These are phyloP conservation scores for Centropus bengalensis DNA, from an alignment of 2,113 vertebrate species.

Conservation along the genomic window DNA sequence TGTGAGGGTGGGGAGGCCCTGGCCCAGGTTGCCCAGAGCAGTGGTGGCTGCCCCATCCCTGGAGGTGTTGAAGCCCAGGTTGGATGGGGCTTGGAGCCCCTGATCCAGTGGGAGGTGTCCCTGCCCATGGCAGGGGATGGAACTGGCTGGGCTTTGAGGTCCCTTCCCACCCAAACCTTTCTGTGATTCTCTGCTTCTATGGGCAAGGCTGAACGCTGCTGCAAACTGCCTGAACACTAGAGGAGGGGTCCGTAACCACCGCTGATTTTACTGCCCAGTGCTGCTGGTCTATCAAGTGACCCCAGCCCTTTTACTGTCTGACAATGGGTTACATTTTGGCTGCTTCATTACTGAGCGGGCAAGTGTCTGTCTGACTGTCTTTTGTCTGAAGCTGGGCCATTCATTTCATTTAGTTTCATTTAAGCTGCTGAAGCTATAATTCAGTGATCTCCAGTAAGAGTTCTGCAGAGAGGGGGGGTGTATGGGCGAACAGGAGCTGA, in stretches of 20 bases:
- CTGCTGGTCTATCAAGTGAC: background rate
- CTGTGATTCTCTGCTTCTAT: too few relatives aligned
- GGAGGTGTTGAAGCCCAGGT: too few relatives aligned
- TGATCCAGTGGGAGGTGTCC: too few relatives aligned
- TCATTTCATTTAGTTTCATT: rapidly evolving
- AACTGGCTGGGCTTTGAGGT: too few relatives aligned
- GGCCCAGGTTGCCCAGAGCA: too few relatives aligned
- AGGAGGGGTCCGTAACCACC: background rate
- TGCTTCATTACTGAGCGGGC: background rate
- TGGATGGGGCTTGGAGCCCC: too few relatives aligned
- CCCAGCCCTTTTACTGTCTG: background rate
- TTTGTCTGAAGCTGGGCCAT: background rate
- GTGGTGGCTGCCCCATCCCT: too few relatives aligned
- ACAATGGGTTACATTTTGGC: background rate
- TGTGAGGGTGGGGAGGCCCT: too few relatives aligned
- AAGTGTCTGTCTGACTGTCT: background rate
- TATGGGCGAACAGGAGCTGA: rapidly evolving
- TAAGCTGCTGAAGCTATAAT: background rate
- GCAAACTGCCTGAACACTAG: background rate
- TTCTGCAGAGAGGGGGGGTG: rapidly evolving
- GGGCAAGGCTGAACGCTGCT: background rate
- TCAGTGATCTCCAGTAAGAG: rapidly evolving
- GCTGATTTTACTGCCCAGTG: background rate
- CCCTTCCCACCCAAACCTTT: too few relatives aligned
- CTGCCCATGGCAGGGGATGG: too few relatives aligned